A percentile compares a stretch with the other conserved stretches of the same genome.
Conservation (phyloP, 2,113 vertebrate genomes). For the Gadus macrocephalus region DNA sequence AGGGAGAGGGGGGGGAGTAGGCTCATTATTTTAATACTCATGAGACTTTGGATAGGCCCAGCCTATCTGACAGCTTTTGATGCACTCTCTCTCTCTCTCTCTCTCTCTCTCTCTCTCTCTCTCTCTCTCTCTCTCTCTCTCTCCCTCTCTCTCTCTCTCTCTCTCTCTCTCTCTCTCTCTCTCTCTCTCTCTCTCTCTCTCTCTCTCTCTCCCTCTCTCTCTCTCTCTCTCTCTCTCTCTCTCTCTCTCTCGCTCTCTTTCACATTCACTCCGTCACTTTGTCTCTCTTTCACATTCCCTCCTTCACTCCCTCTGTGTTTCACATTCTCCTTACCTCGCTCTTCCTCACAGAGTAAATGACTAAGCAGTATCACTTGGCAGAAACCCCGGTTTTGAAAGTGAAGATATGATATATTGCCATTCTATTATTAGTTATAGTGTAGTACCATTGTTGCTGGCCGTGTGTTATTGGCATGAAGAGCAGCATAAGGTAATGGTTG, state of each 20-base stretch:
- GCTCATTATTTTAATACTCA: conserved; percentile 65
- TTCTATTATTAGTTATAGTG: too few relatives aligned
- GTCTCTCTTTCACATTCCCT: conserved; percentile 4
- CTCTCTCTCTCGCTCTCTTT: conserved; percentile 27
- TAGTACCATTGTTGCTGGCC: too few relatives aligned
- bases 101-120: conserved; percentile 28
- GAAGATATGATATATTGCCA: too few relatives aligned
- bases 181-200: conserved; percentile 32
- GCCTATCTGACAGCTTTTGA: conserved; percentile 56
- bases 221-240: not conserved
- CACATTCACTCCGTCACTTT: not conserved
- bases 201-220: not conserved
- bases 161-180: conserved; percentile 28
- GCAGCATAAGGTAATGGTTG: too few relatives aligned
- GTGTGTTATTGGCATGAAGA: too few relatives aligned
- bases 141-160: too few relatives aligned
- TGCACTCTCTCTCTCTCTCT: conserved; percentile 31
- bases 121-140: too few relatives aligned
- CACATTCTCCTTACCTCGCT: not conserved
- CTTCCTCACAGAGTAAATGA: not conserved
- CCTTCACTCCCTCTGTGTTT: conserved; percentile 30
- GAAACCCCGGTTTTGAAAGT: not conserved
- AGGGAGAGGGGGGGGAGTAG: conserved; percentile 42
- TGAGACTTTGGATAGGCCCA: conserved; percentile 50
- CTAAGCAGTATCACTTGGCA: not conserved